phyloP scores from a whole-genome alignment of 2,888 invertebrate species.

The Schizaphis graminum region DNA sequence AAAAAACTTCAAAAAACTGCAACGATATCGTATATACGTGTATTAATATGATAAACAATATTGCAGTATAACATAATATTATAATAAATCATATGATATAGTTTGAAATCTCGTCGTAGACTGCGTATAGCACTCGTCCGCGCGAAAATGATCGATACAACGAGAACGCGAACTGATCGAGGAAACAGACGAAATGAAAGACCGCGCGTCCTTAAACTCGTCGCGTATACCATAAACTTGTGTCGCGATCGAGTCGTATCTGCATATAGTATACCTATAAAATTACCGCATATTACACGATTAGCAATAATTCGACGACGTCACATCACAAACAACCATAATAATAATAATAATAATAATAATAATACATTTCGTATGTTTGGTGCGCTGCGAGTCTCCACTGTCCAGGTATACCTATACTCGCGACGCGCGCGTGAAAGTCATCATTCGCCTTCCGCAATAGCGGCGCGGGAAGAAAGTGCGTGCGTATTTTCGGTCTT shows the following conservation, averaged over 20 bases:
- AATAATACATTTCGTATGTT: not conserved
- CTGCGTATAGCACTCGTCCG: not conserved
- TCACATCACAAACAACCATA: not conserved
- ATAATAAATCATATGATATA: not conserved
- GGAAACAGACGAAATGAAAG: not conserved
- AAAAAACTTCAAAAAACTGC: not conserved
- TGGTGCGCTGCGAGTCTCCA: not conserved
- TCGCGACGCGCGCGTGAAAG: constrained; percentile 43
- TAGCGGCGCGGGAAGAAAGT: constrained; percentile 40
- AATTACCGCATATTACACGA: not conserved
- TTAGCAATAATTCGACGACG: not conserved
- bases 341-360: not conserved
- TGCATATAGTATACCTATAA: not conserved
- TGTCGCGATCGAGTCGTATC: not conserved
- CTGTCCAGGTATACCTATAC: not conserved
- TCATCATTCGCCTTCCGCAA: constrained; percentile 1
- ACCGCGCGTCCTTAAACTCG: not conserved
- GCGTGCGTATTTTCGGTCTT: not conserved
- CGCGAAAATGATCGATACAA: not conserved
- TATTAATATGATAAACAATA: not conserved
- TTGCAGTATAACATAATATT: not conserved
- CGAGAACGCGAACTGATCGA: not conserved
- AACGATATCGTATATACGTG: not conserved
- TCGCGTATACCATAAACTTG: not conserved
- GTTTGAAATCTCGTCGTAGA: not conserved